These are phyloP conservation scores for Hymenopus coronatus DNA, from an alignment of 2,888 invertebrate genomes.

Conservation along the genomic window DNA sequence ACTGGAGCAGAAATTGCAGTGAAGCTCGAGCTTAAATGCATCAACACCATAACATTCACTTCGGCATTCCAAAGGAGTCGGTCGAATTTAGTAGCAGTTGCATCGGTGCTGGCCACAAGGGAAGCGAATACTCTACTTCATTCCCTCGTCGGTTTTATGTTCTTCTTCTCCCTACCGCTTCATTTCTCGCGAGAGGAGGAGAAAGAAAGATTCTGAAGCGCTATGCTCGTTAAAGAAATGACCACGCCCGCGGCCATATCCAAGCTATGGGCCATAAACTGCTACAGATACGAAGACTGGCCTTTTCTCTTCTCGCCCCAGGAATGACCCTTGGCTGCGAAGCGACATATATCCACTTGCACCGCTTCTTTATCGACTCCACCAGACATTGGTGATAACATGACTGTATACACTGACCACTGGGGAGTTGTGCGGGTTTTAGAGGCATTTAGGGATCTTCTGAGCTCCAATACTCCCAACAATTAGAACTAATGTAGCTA, in stretches of 20 bases:
- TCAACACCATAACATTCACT: background rate
- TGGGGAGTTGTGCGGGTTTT: background rate
- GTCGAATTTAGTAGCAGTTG: background rate
- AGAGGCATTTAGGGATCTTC: background rate
- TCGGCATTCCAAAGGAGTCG: background rate
- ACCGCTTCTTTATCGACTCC: background rate
- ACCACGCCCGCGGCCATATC: background rate
- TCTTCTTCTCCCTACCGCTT: background rate
- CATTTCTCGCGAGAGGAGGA: background rate
- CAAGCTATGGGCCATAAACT: conserved; percentile 13
- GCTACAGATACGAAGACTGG: background rate
- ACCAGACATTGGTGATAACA: background rate
- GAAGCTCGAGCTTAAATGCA: background rate
- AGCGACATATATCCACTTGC: background rate
- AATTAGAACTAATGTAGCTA: too few relatives aligned
- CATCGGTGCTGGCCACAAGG: background rate
- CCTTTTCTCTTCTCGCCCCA: background rate
- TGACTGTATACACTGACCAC: background rate
- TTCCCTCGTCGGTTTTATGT: background rate
- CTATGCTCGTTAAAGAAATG: conserved; percentile 17
- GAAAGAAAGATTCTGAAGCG: conserved; percentile 1
- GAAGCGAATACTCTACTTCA: conserved; percentile 2
- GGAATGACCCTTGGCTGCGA: background rate
- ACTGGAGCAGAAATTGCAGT: background rate
- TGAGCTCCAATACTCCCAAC: too few relatives aligned